These are phyloP conservation scores for Nylanderia fulva DNA, from an alignment of 1,140 invertebrate genomes.

Conservation along the genomic window DNA sequence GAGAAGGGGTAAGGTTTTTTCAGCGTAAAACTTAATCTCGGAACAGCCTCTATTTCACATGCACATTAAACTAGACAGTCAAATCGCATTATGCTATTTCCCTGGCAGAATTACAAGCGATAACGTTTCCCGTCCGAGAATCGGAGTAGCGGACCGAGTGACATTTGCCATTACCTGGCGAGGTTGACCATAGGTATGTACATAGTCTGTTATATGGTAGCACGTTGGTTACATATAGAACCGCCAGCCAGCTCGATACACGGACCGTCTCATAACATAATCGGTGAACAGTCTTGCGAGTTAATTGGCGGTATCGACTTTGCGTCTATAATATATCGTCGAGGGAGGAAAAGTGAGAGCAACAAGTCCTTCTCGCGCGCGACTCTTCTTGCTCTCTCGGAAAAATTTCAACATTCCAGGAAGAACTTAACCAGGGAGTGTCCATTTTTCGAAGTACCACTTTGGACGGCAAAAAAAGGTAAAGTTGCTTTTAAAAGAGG, in stretches of 20 bases:
- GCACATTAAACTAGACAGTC: neutral
- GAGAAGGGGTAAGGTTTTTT: neutral
- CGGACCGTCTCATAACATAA: neutral
- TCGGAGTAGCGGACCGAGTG: neutral
- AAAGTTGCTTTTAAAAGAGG: conserved; percentile 18
- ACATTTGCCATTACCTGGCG: conserved; percentile 42
- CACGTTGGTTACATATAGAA: conserved; percentile 24
- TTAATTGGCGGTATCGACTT: conserved; percentile 57
- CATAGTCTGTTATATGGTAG: conserved; percentile 35
- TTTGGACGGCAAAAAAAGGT: conserved; percentile 11
- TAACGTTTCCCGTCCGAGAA: neutral
- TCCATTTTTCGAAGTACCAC: conserved; percentile 16
- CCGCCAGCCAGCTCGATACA: neutral
- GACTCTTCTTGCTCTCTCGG: too few relatives aligned
- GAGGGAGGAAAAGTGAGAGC: conserved; percentile 19
- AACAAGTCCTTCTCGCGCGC: conserved; percentile 34
- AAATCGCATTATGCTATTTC: neutral
- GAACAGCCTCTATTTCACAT: neutral
- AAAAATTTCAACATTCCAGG: conserved; percentile 26
- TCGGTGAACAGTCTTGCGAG: conserved; percentile 34
- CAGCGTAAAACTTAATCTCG: neutral
- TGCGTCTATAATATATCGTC: neutral
- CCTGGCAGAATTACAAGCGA: neutral
- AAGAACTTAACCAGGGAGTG: neutral
- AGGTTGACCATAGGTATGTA: conserved; percentile 47